Base-by-base conservation (phyloP, 2,113 vertebrate species). In the Orthonyx spaldingii region DNA sequence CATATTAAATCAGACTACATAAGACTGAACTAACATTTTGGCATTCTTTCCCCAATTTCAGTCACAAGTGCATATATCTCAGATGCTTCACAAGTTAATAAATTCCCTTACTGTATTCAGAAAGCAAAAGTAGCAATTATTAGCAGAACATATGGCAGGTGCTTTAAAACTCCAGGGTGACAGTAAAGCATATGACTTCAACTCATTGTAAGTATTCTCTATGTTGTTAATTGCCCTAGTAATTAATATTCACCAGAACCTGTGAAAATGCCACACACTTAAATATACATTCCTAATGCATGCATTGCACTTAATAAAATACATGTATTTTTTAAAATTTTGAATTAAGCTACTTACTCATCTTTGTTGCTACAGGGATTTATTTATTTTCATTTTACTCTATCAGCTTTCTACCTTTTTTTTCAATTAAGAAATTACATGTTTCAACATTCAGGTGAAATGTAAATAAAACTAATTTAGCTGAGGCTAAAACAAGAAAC, bases 141-240 rank as follows among this genome's bases (percentile, higher is more conserved):
- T 98, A 95, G 95, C 35, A 55, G 57, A 97, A 88, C 97, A 98
- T 97, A 97, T 96, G 97, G 96, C 89, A 97, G 91, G 84, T 96
- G 94, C 89, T 90, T 96, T 90, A 95, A 96, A 96, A 90, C 95
- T 94, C 95, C 64, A 90, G 92, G 89, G 92, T 97, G 90, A 96
- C 77, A 86, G 63, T 95, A 93, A 95, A 95, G 75, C 93, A 94
- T 94, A 93, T 69, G 96, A 98, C 69, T 96, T 92, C 57, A 83
- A 70, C 87, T 98, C 89, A 95, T 97, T 98, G 86, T 83, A 92
- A 96, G 49, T 88, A 91, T 94, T 97, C 96, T 96, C 87, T 95
- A 50, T 80, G 75, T 91, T 81, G 13, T 46, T 98, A 97, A 97
- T 97, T 97, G 70, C 82, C 89, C 4, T 61, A 87, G 82, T 94